phyloP scores from a whole-genome alignment of 2,888 invertebrate genomes.

The Thereva unica region DNA sequence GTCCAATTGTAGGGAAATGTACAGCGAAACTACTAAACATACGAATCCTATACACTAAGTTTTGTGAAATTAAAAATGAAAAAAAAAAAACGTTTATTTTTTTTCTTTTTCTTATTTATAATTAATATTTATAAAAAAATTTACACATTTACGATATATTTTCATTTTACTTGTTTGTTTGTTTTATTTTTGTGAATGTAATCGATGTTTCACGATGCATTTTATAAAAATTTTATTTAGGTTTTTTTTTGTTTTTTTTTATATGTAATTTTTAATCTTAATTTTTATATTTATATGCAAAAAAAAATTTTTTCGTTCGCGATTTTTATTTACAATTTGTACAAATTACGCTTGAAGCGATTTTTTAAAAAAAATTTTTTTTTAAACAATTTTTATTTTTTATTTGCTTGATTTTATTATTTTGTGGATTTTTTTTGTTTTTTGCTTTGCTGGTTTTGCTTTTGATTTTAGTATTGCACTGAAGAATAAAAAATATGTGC shows the following conservation, averaged over 20 bases:
- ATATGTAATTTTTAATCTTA: conserved; percentile 1
- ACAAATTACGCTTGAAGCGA: conserved; percentile 29
- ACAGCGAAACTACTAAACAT: conserved; percentile 37
- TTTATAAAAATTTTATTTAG: conserved; percentile 11
- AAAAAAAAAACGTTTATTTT: conserved; percentile 23
- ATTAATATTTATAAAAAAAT: too few relatives aligned
- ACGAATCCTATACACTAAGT: conserved; percentile 25
- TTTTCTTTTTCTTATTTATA: background rate
- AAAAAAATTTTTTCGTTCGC: conserved; percentile 4
- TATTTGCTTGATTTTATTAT: background rate
- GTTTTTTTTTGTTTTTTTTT: conserved; percentile 4
- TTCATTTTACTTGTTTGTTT: too few relatives aligned
- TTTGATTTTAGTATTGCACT: too few relatives aligned
- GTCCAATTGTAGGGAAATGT: conserved; percentile 42
- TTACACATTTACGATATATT: too few relatives aligned
- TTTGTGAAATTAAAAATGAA: conserved; percentile 8
- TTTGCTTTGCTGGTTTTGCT: too few relatives aligned
- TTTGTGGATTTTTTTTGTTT: too few relatives aligned
- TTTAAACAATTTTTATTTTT: conserved; percentile 2
- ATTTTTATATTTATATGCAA: conserved; percentile 22
- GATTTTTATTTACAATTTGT: conserved; percentile 26
- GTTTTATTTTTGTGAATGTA: too few relatives aligned
- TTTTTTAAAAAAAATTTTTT: conserved; percentile 19
- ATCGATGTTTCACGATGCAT: background rate
- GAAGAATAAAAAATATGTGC: too few relatives aligned